phyloP scores from a whole-genome alignment of 2,113 vertebrate species.

The Chloropsis hardwickii region DNA sequence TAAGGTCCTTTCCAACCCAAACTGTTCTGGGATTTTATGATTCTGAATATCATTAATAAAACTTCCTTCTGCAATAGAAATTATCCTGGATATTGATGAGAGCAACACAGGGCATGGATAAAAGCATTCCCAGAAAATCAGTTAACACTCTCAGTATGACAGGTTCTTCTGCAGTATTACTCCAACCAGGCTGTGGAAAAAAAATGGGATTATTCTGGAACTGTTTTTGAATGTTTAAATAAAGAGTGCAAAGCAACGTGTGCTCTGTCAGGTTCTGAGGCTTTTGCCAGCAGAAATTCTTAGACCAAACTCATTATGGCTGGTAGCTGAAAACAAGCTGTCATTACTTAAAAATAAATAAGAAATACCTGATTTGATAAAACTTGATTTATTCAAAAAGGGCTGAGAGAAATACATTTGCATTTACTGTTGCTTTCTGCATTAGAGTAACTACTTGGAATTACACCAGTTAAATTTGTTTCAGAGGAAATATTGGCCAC shows the following conservation, averaged over 20 bases:
- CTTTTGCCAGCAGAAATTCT: neutral
- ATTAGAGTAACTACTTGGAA: neutral
- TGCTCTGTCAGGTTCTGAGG: neutral
- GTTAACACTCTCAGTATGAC: neutral
- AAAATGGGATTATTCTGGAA: neutral
- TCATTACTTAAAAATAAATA: neutral
- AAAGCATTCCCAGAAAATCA: neutral
- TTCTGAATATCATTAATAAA: neutral
- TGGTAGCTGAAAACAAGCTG: neutral
- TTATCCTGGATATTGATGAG: neutral
- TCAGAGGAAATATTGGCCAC: neutral
- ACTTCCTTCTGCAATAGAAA: neutral
- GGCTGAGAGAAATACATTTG: constrained; percentile 4
- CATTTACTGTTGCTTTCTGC: neutral
- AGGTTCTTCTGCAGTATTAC: neutral
- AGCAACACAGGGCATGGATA: neutral
- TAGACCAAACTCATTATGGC: neutral
- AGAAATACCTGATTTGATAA: constrained; percentile 19
- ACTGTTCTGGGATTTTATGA: neutral
- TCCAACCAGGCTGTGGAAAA: neutral
- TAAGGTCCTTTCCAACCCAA: neutral
- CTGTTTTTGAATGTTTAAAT: neutral
- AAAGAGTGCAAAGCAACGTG: neutral
- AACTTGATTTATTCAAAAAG: constrained; percentile 33
- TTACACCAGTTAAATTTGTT: neutral